These are phyloP conservation scores for Choristoneura fumiferana DNA, from an alignment of 1,140 invertebrate species.

Conservation along the genomic window DNA sequence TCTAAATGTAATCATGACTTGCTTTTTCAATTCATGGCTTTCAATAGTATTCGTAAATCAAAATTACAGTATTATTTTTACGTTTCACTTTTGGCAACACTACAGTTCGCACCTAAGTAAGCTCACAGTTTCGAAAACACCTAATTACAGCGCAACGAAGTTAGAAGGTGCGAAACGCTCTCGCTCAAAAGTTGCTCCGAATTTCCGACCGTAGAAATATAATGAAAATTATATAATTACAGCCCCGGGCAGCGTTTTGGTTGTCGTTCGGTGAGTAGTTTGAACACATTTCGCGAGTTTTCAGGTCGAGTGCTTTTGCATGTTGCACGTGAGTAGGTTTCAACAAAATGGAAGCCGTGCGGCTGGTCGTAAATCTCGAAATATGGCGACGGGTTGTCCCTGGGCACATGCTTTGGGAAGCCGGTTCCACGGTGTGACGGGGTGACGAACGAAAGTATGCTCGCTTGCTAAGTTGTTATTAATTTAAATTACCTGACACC, in stretches of 20 bases:
- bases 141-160: background rate
- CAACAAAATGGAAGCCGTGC: conserved; percentile 56
- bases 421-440: background rate
- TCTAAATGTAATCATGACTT: no score
- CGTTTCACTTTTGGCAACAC: no score
- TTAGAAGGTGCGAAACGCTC: background rate
- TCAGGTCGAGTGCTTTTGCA: conserved; percentile 64
- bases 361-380: conserved; percentile 57
- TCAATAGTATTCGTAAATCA: no score
- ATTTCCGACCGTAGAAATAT: background rate
- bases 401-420: conserved; percentile 30
- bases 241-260: conserved; percentile 31
- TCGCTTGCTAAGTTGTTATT: no score
- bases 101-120: background rate
- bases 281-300: conserved; percentile 41
- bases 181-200: background rate
- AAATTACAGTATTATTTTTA: no score
- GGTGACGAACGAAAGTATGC: background rate
- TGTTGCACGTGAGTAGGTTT: conserved; percentile 62
- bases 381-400: conserved; percentile 44
- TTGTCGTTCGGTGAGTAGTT: conserved; percentile 46
- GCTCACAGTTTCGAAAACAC: background rate
- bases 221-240: conserved; percentile 47
- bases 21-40: no score
- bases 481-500: no score